Percentiles rank a stretch among this genome's conserved stretches.
phyloP scores from a whole-genome alignment of 1,140 invertebrate species.

The Aleiodes sp. region DNA sequence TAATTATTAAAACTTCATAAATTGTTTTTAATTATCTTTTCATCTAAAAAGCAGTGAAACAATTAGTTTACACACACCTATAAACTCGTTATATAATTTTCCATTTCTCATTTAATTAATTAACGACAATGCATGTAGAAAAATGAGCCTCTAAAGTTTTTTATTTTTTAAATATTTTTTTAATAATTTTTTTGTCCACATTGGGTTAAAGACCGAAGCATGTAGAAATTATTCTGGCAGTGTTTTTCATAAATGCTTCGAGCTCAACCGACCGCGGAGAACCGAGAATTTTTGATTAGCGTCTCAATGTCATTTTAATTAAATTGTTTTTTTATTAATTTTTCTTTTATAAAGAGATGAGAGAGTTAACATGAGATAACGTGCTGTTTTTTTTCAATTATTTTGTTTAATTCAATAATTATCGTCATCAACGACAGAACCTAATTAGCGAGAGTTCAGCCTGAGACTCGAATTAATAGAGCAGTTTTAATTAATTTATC shows the following conservation, averaged over 20 bases:
- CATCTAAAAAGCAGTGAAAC: constrained; percentile 33
- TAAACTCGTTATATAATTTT: constrained; percentile 28
- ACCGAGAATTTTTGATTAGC: constrained; percentile 58
- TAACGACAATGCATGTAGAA: constrained; percentile 65
- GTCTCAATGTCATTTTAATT: constrained; percentile 36
- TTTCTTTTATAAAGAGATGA: constrained; percentile 3
- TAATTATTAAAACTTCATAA: constrained; percentile 7
- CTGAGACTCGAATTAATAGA: constrained; percentile 22
- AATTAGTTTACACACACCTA: constrained; percentile 35
- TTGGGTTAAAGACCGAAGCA: constrained; percentile 62
- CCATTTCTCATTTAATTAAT: constrained; percentile 39
- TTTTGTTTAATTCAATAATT: too few species aligned
- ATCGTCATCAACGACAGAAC: too few species aligned
- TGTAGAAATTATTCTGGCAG: constrained; percentile 61
- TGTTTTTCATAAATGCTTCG: constrained; percentile 62
- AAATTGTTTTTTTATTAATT: not conserved
- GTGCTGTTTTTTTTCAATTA: not conserved
- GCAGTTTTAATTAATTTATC: constrained; percentile 6
- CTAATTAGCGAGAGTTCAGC: constrained; percentile 11
- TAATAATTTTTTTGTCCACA: too few species aligned
- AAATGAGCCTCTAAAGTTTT: constrained; percentile 60
- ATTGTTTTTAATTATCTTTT: constrained; percentile 3
- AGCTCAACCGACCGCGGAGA: constrained; percentile 57
- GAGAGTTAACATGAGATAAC: not conserved
- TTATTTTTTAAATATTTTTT: too few species aligned